These are phyloP conservation scores for Rhinoptilus africanus DNA, from an alignment of 2,113 vertebrate genomes.

Conservation along the genomic window DNA sequence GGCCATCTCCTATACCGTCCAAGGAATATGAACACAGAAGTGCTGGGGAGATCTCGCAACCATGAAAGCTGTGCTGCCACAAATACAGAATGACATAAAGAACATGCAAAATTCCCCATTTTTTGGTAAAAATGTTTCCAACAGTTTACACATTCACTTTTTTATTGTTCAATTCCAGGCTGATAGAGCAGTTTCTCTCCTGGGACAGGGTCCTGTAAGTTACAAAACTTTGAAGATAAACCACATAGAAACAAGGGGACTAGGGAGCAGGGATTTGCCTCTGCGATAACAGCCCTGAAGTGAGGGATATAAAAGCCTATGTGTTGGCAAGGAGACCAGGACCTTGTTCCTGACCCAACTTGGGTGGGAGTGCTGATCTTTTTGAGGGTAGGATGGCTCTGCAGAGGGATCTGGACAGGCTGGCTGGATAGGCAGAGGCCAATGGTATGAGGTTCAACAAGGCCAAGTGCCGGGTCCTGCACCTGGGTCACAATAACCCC, in stretches of 20 bases:
- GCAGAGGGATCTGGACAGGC: neutral
- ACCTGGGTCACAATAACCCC: neutral
- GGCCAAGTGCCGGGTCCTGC: neutral
- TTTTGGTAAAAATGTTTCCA: neutral
- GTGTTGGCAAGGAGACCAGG: neutral
- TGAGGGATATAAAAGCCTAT: neutral
- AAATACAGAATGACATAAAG: neutral
- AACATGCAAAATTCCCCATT: neutral
- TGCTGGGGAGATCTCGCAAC: neutral
- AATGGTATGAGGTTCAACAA: neutral
- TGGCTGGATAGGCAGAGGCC: neutral
- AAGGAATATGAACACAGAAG: neutral
- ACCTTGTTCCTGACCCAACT: neutral
- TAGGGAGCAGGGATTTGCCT: neutral
- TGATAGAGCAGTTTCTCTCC: neutral
- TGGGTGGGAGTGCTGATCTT: neutral
- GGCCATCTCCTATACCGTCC: neutral
- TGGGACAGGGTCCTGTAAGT: neutral
- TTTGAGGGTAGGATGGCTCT: neutral
- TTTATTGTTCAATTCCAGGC: neutral
- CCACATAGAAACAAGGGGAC: neutral
- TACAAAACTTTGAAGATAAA: neutral
- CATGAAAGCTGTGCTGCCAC: neutral
- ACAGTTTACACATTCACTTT: neutral
- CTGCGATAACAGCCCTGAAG: neutral